A percentile compares a stretch with the other conserved stretches of the same genome.
Conservation (phyloP, 2,113 vertebrate species). For the Phalacrocorax brasilianus region DNA sequence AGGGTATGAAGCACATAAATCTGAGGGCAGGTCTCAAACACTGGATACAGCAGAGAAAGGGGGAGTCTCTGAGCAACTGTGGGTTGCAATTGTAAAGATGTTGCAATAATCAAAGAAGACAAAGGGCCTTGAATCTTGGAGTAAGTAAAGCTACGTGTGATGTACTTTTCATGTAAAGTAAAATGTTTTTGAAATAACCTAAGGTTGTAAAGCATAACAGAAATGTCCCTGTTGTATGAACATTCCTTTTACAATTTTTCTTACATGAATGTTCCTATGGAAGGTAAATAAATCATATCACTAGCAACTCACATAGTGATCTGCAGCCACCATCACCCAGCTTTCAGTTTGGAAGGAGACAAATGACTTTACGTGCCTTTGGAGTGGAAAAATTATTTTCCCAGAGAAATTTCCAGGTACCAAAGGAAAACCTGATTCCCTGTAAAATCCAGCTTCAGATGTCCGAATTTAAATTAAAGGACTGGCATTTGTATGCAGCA, state of each 20-base stretch:
- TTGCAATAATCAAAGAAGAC: background rate
- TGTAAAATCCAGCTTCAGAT: background rate
- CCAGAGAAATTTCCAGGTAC: background rate
- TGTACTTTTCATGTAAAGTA: background rate
- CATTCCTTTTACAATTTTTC: background rate
- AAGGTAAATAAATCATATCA: background rate
- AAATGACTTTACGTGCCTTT: background rate
- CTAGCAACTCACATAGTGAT: background rate
- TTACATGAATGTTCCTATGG: background rate
- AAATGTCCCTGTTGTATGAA: background rate
- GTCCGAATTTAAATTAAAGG: background rate
- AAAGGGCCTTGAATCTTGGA: background rate
- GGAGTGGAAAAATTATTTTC: background rate
- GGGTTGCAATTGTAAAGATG: background rate
- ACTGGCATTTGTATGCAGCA: background rate
- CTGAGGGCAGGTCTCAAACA: background rate
- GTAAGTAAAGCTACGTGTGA: background rate
- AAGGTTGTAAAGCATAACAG: background rate
- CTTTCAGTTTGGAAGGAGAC: background rate
- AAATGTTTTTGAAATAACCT: background rate
- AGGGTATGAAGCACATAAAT: background rate
- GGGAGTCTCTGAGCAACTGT: background rate
- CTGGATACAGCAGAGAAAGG: background rate
- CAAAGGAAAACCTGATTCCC: background rate
- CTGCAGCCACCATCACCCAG: background rate